A percentile compares a stretch with the other conserved stretches of the same genome.
Evolutionary conservation across 53 echinoderm and acorn worm species (phyloP).

Genomic region (Pentamera pediparva): DNA sequence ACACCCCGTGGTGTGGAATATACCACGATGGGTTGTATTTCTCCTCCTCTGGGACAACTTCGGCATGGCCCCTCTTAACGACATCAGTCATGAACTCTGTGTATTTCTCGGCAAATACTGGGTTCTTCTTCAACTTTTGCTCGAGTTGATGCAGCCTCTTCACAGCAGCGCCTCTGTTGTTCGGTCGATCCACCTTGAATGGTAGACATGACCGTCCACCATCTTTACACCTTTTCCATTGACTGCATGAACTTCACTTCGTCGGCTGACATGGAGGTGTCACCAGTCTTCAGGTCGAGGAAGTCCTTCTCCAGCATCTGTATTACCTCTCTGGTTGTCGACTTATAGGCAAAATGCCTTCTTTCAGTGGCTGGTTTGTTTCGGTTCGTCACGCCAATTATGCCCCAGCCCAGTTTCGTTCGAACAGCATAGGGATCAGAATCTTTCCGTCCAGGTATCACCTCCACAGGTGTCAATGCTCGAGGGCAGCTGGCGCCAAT

Average conservation of each 20-base stretch:
- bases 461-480: constrained; percentile 28
- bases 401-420: constrained; percentile 51
- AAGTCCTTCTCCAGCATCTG: constrained; percentile 45
- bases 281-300: neutral
- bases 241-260: constrained; percentile 40
- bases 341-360: constrained; percentile 10
- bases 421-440: constrained; percentile 52
- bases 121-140: neutral
- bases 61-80: neutral
- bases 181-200: constrained; percentile 43
- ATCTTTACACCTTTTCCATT: constrained; percentile 45
- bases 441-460: constrained; percentile 20
- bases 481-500: constrained; percentile 42
- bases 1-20: constrained; percentile 54
- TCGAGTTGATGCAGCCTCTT: constrained; percentile 20
- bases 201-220: constrained; percentile 52
- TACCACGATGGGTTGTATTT: constrained; percentile 28
- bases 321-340: constrained; percentile 12
- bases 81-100: neutral
- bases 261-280: constrained; percentile 26
- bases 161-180: constrained; percentile 34
- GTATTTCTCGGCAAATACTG: constrained; percentile 3
- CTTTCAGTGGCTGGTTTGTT: neutral
- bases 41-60: neutral
- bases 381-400: constrained; percentile 14